These are phyloP conservation scores for Neodon shergylaensis DNA, from an alignment of 2,113 vertebrate species.

Conservation along the genomic window DNA sequence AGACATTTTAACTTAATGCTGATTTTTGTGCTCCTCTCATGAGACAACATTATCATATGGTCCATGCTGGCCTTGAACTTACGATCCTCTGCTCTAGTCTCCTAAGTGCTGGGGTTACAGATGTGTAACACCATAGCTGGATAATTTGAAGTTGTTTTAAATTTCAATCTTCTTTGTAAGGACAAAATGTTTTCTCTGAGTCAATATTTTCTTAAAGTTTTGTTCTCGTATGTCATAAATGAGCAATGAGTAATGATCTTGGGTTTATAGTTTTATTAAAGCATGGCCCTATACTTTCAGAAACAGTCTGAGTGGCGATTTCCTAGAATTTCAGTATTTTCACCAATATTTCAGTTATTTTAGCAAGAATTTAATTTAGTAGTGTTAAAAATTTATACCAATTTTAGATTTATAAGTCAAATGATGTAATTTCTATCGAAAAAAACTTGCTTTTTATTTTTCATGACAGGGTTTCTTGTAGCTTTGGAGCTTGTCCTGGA, in stretches of 20 bases:
- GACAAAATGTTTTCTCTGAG: neutral
- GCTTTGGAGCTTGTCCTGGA: no score
- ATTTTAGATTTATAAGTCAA: constrained; percentile 14
- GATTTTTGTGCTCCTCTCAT: neutral
- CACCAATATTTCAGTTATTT: neutral
- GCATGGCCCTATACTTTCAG: neutral
- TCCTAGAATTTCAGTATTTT: constrained; percentile 32
- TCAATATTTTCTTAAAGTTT: neutral
- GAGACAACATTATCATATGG: neutral
- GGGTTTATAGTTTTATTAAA: constrained; percentile 23
- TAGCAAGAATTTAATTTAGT: constrained; percentile 18
- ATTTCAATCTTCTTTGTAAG: neutral
- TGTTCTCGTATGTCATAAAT: neutral
- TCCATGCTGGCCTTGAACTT: neutral
- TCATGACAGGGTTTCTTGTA: no score
- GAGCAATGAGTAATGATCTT: neutral
- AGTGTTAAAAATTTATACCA: neutral
- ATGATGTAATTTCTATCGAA: neutral
- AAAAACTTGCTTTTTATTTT: neutral
- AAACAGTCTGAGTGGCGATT: neutral
- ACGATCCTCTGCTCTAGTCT: neutral
- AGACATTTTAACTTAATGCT: neutral
- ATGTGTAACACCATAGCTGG: neutral
- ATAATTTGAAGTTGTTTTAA: neutral
- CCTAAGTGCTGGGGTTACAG: neutral